Evolutionary conservation across 2,113 vertebrate genomes (phyloP), one percentile per base, ranked within the genome.

Genomic region (Muntiacus reevesi): DNA sequence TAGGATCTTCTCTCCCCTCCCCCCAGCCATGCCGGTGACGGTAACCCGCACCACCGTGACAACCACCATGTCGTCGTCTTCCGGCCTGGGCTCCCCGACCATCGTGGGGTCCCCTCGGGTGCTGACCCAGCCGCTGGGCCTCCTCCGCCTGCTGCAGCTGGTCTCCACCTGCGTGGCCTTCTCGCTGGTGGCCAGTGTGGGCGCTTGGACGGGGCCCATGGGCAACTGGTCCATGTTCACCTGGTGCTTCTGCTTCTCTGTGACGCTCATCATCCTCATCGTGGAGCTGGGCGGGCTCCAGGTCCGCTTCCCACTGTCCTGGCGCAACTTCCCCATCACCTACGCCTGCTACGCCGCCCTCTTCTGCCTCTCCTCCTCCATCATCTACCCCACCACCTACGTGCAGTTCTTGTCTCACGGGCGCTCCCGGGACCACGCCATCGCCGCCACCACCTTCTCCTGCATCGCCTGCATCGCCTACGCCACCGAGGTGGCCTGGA

Each of bases 251-350:
- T 99, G 99, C 97, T 99, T 99, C 21, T 98, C 99, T 0, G 98
- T 99, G 19, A 99, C 99, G 2, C 97, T 99, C 11, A 62, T 99
- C 23, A 98, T 99, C 81, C 79, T 99, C 71, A 93, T 99, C 47
- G 99, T 99, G 90, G 99, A 99, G 98, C 89, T 99, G 25, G 98
- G 98, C 0, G 99, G 99, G 2, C 97, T 99, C 30, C 99, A 99
- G 98, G 60, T 98, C 1, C 99, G 98, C 27, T 99, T 97, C 30
- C 99, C 99, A 0, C 98, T 99, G 62, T 99, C 99, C 90, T 99
- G 99, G 99, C 99, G 99, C 91, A 99, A 99, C 98, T 99, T 99
- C 98, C 99, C 92, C 50, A 99, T 99, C 98, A 99, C 99, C 14
- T 99, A 99, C 0, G 99, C 99, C 94, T 99, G 99, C 98, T 99